Conservation (phyloP, 2,888 invertebrate species). For the Apamea epomidion region DNA sequence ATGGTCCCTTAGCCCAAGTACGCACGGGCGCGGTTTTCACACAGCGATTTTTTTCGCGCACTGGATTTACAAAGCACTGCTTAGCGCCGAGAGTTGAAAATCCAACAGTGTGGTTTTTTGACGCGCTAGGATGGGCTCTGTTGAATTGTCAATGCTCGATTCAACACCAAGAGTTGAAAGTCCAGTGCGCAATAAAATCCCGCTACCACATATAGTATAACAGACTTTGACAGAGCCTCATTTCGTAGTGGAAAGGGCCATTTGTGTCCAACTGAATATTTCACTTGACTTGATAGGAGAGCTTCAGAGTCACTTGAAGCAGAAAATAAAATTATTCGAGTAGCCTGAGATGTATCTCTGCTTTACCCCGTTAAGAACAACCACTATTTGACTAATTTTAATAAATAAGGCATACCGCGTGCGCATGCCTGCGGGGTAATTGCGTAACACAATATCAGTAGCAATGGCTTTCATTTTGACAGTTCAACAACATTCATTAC, state of each 20-base stretch:
- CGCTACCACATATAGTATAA: too few relatives aligned
- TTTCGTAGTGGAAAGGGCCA: neutral
- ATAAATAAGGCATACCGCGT: constrained; percentile 1
- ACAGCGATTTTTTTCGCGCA: too few relatives aligned
- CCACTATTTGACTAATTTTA: neutral
- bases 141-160: too few relatives aligned
- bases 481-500: too few relatives aligned
- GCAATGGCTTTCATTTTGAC: neutral
- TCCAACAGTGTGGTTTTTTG: too few relatives aligned
- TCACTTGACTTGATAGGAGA: neutral
- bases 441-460: neutral
- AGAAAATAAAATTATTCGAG: neutral
- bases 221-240: neutral
- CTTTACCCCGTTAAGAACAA: neutral
- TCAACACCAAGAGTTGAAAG: too few relatives aligned
- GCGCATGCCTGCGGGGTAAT: neutral
- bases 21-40: too few relatives aligned
- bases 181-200: too few relatives aligned
- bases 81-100: too few relatives aligned
- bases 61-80: too few relatives aligned
- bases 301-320: neutral
- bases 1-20: too few relatives aligned
- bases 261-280: neutral
- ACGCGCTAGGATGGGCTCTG: too few relatives aligned
- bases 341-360: neutral